phyloP scores from a whole-genome alignment of 2,113 vertebrate species.

The Passer montanus region DNA sequence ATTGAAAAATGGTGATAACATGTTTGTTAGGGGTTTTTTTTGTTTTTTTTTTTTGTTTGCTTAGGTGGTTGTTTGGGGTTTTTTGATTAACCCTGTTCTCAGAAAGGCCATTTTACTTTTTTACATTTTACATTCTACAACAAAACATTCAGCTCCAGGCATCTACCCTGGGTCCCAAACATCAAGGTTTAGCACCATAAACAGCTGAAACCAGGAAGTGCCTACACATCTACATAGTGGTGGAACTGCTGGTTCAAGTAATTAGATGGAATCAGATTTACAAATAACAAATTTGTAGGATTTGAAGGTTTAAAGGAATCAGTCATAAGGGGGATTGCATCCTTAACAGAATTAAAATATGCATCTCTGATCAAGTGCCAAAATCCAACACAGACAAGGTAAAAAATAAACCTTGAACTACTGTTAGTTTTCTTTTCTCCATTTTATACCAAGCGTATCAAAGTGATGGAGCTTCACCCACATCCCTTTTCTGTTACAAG shows the following conservation, averaged over 20 bases:
- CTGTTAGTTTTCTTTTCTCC: not conserved
- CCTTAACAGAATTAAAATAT: not conserved
- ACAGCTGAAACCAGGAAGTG: not conserved
- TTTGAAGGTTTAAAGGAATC: not conserved
- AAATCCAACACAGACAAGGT: not conserved
- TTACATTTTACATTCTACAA: not conserved
- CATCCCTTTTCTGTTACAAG: not conserved
- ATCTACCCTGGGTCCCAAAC: not conserved
- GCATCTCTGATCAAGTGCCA: not conserved
- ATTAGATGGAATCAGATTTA: not conserved
- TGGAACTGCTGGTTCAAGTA: not conserved
- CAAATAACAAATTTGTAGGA: not conserved
- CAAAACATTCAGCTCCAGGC: not conserved
- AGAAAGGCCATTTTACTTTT: not conserved
- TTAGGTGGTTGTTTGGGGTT: not conserved
- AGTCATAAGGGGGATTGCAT: not conserved
- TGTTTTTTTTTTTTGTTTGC: not conserved
- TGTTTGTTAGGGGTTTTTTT: too few relatives aligned
- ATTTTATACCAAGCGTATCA: not conserved
- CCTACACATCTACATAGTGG: rapidly evolving
- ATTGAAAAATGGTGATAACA: not conserved
- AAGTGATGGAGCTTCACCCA: not conserved
- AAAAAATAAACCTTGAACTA: not conserved
- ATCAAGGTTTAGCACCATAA: not conserved
- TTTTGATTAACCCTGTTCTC: not conserved